phyloP scores from a whole-genome alignment of 2,113 vertebrate species.

The Montifringilla adamsi region DNA sequence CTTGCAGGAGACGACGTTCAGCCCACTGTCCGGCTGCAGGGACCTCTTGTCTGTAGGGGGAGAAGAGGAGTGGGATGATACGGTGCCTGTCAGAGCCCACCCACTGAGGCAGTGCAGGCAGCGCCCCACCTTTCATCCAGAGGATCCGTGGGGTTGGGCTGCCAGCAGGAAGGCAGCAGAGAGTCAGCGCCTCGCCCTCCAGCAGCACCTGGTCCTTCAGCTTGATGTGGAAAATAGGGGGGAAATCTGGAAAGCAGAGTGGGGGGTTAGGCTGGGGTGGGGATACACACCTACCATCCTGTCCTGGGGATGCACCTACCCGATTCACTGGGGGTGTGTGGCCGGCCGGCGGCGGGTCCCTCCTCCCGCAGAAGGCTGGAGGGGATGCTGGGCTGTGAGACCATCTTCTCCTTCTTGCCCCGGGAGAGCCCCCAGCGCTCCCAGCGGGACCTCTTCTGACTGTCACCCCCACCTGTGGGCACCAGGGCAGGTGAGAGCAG shows the following conservation, averaged over 20 bases:
- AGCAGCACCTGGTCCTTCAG: conserved; percentile 94
- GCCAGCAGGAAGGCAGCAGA: conserved; percentile 92
- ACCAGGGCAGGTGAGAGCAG: background rate
- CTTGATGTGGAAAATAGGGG: conserved; percentile 96
- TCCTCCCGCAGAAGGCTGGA: conserved; percentile 81
- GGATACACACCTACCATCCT: background rate
- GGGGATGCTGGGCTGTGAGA: conserved; percentile 89
- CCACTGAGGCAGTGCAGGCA: background rate
- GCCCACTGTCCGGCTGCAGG: conserved; percentile 78
- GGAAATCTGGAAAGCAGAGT: conserved; percentile 81
- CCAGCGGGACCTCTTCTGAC: conserved; percentile 80
- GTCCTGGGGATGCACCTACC: conserved; percentile 61
- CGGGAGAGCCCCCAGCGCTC: conserved; percentile 90
- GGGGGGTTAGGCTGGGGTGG: background rate
- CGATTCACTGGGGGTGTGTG: conserved; percentile 83
- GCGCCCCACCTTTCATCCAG: conserved; percentile 89
- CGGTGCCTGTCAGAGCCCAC: background rate
- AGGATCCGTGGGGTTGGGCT: conserved; percentile 88
- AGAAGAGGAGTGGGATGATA: background rate
- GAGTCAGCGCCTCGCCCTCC: conserved; percentile 91
- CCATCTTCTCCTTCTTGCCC: conserved; percentile 82
- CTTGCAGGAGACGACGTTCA: conserved; percentile 88
- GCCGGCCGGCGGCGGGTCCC: conserved; percentile 70
- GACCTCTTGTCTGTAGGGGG: conserved; percentile 83
- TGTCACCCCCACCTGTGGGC: background rate